Evolutionary conservation across 2,888 invertebrate genomes (phyloP).

Genomic region (Taphrorychus bicolor): DNA sequence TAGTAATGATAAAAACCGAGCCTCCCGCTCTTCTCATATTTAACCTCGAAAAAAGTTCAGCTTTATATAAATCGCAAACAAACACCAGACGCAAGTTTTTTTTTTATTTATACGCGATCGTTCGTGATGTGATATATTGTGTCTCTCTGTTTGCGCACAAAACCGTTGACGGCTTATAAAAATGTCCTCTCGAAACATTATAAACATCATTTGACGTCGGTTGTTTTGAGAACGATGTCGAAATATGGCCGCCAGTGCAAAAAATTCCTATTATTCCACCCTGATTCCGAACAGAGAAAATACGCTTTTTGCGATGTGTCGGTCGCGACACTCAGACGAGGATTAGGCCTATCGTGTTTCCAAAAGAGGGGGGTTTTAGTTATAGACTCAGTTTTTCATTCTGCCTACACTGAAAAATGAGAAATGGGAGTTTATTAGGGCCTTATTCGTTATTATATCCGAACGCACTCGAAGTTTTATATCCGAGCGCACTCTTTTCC

Average conservation of each 20-base stretch:
- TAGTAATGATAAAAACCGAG: too few species aligned
- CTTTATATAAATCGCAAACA: too few species aligned
- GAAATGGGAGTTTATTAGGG: neutral
- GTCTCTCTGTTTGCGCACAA: conserved; percentile 3
- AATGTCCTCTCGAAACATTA: conserved; percentile 5
- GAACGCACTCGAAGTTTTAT: too few species aligned
- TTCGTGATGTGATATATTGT: neutral
- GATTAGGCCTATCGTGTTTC: conserved; percentile 14
- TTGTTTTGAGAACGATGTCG: neutral
- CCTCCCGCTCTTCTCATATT: too few species aligned
- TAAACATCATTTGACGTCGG: conserved; percentile 1
- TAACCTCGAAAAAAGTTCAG: too few species aligned
- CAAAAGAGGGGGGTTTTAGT: neutral
- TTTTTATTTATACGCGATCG: neutral
- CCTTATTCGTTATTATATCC: too few species aligned
- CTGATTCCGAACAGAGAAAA: conserved; percentile 19
- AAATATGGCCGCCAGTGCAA: conserved; percentile 10
- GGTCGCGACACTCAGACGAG: conserved; percentile 22
- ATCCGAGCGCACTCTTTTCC: too few species aligned
- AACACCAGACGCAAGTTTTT: too few species aligned
- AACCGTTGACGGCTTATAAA: conserved; percentile 10
- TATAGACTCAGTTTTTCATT: neutral
- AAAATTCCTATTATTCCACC: conserved; percentile 26
- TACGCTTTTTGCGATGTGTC: conserved; percentile 10
- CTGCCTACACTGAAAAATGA: neutral